Percentiles rank a stretch among this genome's conserved stretches.
These are phyloP conservation scores for Semaprochilodus insignis DNA, from an alignment of 2,797 vertebrate species.

Conservation along the genomic window DNA sequence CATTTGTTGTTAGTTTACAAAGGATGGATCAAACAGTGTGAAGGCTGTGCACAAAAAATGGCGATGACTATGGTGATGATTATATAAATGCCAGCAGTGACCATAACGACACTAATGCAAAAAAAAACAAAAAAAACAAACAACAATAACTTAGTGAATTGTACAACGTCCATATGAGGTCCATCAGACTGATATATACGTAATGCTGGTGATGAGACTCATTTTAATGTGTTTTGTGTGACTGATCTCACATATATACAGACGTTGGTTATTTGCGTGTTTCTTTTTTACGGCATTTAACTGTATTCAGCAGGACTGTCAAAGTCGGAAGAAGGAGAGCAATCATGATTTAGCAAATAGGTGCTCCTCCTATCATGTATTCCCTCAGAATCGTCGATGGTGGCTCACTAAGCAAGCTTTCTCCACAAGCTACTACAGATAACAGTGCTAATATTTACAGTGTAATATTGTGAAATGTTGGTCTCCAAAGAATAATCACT, in stretches of 20 bases:
- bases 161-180: neutral
- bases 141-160: neutral
- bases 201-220: neutral
- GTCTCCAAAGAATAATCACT: neutral
- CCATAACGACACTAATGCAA: slow-evolving; percentile 26
- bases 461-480: neutral
- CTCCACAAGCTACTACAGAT: neutral
- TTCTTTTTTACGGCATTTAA: neutral
- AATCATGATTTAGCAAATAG: neutral
- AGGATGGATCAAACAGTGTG: neutral
- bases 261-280: neutral
- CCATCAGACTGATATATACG: neutral
- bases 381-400: neutral
- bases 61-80: slow-evolving; percentile 17
- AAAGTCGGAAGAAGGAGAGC: neutral
- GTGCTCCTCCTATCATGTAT: neutral
- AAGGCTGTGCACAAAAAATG: slow-evolving; percentile 2
- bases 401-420: neutral
- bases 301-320: neutral
- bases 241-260: neutral
- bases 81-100: neutral
- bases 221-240: neutral
- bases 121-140: neutral
- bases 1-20: neutral
- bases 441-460: neutral